These are phyloP conservation scores for Agrotis ipsilon DNA, from an alignment of 2,888 invertebrate species.

Conservation along the genomic window DNA sequence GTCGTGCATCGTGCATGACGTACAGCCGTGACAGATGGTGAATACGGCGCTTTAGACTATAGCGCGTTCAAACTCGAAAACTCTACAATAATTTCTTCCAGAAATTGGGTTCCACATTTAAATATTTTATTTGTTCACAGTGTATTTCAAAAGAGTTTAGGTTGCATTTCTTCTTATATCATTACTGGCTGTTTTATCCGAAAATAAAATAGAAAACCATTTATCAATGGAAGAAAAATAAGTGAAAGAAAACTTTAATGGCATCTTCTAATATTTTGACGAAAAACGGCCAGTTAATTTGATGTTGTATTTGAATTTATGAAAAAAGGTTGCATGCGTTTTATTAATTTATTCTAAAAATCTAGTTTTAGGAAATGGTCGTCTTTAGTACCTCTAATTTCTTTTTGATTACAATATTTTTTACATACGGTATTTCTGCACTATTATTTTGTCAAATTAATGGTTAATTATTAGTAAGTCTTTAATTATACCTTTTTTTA, in stretches of 20 bases:
- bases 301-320: background rate
- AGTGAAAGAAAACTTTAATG: conserved; percentile 4
- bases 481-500: too few relatives aligned
- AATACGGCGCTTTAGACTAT: too few relatives aligned
- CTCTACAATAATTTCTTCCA: background rate
- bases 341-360: background rate
- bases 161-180: background rate
- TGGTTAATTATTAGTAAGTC: too few relatives aligned
- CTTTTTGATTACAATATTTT: too few relatives aligned
- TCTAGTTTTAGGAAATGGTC: too few relatives aligned
- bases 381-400: background rate
- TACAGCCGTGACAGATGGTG: too few relatives aligned
- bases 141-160: background rate
- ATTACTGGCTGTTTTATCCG: conserved; percentile 1
- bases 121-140: background rate
- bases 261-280: background rate
- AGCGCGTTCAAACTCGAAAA: too few relatives aligned
- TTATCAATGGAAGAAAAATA: background rate
- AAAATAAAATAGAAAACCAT: background rate
- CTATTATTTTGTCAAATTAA: too few relatives aligned
- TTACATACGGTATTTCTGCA: too few relatives aligned
- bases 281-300: background rate
- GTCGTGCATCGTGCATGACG: too few relatives aligned
- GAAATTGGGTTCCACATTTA: background rate
- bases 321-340: background rate